Percentiles rank a stretch among this genome's conserved stretches.
Evolutionary conservation across 53 echinoderm and acorn worm species (phyloP).

Genomic region (Patiria pectinifera): DNA sequence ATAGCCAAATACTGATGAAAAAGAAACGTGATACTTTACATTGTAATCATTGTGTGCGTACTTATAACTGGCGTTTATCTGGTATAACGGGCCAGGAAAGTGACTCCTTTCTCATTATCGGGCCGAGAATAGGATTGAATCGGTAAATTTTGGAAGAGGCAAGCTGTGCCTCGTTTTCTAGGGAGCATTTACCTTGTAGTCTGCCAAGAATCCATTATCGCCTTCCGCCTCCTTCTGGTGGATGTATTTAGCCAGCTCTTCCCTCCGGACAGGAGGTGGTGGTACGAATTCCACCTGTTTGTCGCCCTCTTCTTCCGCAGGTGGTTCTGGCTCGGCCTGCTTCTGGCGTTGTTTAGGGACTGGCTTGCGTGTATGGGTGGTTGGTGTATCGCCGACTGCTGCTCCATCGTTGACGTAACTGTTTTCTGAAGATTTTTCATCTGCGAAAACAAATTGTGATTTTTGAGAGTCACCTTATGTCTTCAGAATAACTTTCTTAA

Average conservation of each 20-base stretch:
- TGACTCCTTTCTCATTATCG: too few relatives aligned
- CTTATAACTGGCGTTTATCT: too few relatives aligned
- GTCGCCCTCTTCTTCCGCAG: background rate
- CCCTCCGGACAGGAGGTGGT: background rate
- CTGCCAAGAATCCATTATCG: background rate
- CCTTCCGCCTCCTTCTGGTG: background rate
- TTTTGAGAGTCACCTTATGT: too few relatives aligned
- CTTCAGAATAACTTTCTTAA: too few relatives aligned
- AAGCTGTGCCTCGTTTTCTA: background rate
- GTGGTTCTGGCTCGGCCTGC: background rate
- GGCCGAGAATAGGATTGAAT: too few relatives aligned
- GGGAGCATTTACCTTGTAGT: conserved; percentile 11
- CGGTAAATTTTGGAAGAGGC: too few relatives aligned
- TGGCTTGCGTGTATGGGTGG: background rate
- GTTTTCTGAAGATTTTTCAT: background rate
- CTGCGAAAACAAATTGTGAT: background rate
- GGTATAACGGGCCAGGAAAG: too few relatives aligned
- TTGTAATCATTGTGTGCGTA: too few relatives aligned
- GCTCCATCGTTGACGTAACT: background rate
- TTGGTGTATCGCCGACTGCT: background rate
- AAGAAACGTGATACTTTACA: too few relatives aligned
- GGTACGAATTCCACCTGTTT: background rate
- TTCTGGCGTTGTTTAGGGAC: background rate
- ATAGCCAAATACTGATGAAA: too few relatives aligned
- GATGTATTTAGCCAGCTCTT: background rate